Percentiles rank a stretch among this genome's conserved stretches.
phyloP scores from a whole-genome alignment of 2,113 vertebrate species.

The Dipodomys merriami region DNA sequence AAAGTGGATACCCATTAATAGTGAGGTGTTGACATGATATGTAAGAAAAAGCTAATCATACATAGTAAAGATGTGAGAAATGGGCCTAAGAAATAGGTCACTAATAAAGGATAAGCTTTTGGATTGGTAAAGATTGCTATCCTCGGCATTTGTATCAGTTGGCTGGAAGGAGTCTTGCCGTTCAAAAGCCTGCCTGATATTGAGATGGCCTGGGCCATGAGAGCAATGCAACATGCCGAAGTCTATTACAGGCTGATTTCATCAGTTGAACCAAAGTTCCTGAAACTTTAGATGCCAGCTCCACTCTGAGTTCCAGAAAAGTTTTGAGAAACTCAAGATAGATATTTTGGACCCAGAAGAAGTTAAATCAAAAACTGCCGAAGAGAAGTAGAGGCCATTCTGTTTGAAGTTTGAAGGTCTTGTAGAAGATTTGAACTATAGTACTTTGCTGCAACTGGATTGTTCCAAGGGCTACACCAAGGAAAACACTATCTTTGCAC shows the following conservation, averaged over 20 bases:
- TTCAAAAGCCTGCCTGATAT: slow-evolving; percentile 84
- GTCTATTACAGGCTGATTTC: slow-evolving; percentile 95
- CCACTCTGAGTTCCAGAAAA: slow-evolving; percentile 86
- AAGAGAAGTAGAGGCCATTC: slow-evolving; percentile 87
- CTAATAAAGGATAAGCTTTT: background rate
- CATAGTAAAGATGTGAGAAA: background rate
- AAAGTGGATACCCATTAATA: background rate
- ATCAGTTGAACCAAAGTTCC: slow-evolving; percentile 93
- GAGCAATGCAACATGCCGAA: slow-evolving; percentile 95
- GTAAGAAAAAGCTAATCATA: background rate
- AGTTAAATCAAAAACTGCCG: slow-evolving; percentile 85
- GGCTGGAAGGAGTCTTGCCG: too few species aligned
- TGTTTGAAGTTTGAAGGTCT: slow-evolving; percentile 88
- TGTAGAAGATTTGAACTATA: slow-evolving; percentile 96
- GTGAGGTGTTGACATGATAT: background rate
- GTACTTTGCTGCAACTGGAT: slow-evolving; percentile 94
- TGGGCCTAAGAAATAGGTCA: background rate
- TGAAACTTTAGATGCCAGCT: slow-evolving; percentile 91
- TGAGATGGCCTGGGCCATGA: slow-evolving; percentile 95
- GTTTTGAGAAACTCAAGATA: slow-evolving; percentile 89
- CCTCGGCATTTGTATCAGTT: too few species aligned
- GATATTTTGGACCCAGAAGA: slow-evolving; percentile 89
- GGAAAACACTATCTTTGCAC: slow-evolving; percentile 94
- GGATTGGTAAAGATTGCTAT: background rate
- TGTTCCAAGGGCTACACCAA: slow-evolving; percentile 90